phyloP scores from a whole-genome alignment of 2,888 invertebrate genomes.

The Protophormia terraenovae region DNA sequence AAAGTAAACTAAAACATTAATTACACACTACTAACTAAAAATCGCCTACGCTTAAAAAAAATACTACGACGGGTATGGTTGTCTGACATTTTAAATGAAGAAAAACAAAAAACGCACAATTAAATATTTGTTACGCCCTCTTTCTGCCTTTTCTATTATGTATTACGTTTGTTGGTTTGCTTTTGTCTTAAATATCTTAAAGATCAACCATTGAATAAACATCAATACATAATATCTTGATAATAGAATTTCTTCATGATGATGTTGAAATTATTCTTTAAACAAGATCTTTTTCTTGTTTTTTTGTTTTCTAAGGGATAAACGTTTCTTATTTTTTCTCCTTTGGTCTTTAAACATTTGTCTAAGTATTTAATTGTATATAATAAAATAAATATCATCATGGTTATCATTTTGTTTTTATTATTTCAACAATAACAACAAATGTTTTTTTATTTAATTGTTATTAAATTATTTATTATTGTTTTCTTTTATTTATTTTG shows the following conservation, averaged over 20 bases:
- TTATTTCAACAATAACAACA: slow-evolving; percentile 21
- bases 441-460: slow-evolving; percentile 33
- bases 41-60: slow-evolving; percentile 66
- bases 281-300: slow-evolving; percentile 21
- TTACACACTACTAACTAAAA: slow-evolving; percentile 70
- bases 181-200: background rate
- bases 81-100: background rate
- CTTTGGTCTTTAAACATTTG: slow-evolving; percentile 41
- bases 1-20: slow-evolving; percentile 69
- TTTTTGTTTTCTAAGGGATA: slow-evolving; percentile 7
- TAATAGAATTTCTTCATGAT: slow-evolving; percentile 25
- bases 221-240: slow-evolving; percentile 29
- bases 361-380: slow-evolving; percentile 39
- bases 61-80: too few species aligned
- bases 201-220: slow-evolving; percentile 13
- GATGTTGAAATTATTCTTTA: background rate
- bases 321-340: slow-evolving; percentile 1
- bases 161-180: too few species aligned
- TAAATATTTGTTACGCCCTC: slow-evolving; percentile 78
- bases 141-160: slow-evolving; percentile 8
- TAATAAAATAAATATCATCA: slow-evolving; percentile 40
- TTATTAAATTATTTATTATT: slow-evolving; percentile 27
- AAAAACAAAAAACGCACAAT: slow-evolving; percentile 72
- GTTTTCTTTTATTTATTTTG: slow-evolving; percentile 23
- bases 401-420: slow-evolving; percentile 43